Evolutionary conservation across 2,113 vertebrate species (phyloP).

Genomic region (Cryptomyrus ogoouensis): DNA sequence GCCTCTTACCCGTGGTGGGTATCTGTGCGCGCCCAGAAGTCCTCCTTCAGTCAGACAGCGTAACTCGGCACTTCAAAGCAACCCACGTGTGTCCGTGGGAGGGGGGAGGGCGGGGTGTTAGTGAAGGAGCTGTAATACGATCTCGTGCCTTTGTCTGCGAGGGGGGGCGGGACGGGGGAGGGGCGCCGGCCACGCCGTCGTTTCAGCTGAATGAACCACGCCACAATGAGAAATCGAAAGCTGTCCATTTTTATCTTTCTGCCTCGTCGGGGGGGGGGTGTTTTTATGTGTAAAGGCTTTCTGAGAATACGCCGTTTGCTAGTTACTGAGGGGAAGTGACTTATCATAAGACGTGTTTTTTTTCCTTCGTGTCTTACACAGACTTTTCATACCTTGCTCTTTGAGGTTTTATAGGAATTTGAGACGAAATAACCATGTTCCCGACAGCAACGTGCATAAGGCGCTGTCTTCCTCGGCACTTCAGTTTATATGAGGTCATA

Average conservation of each 20-base stretch:
- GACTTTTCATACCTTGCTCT: background rate
- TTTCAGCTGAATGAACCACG: constrained; percentile 55
- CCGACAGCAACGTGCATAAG: background rate
- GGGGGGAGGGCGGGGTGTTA: constrained; percentile 24
- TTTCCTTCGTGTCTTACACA: background rate
- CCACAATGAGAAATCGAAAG: constrained; percentile 60
- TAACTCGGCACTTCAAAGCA: constrained; percentile 6
- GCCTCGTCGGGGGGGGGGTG: constrained; percentile 31
- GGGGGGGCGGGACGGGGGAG: constrained; percentile 44
- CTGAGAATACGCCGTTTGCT: constrained; percentile 17
- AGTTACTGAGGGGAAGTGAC: constrained; percentile 18
- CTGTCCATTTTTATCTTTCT: constrained; percentile 62
- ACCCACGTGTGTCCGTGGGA: constrained; percentile 36
- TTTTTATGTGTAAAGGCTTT: constrained; percentile 30
- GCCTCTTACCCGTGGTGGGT: background rate
- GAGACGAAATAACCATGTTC: background rate
- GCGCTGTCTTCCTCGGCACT: background rate
- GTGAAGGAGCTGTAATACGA: constrained; percentile 48
- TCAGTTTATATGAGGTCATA: constrained; percentile 46
- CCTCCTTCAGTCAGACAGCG: constrained; percentile 1
- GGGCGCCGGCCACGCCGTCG: constrained; percentile 45
- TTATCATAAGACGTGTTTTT: background rate
- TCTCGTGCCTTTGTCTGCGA: constrained; percentile 56
- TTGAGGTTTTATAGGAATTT: background rate
- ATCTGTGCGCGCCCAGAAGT: background rate